Conservation (phyloP, 2,888 invertebrate species). For the Griposia aprilina region DNA sequence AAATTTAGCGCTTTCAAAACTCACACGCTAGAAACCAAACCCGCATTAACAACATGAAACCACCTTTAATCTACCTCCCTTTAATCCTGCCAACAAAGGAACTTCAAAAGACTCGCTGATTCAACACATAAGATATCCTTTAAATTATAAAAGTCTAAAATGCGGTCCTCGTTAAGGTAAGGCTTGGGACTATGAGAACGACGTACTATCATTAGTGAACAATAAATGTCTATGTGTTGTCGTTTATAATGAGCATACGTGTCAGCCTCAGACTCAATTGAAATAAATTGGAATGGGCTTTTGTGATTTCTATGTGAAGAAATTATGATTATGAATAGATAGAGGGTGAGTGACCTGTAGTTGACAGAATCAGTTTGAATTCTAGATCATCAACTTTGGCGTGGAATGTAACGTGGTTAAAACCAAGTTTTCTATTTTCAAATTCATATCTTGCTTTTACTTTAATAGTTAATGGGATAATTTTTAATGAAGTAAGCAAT, state of each 20-base stretch:
- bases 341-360: too few relatives aligned
- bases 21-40: background rate
- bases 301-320: slow-evolving; percentile 39
- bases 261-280: slow-evolving; percentile 38
- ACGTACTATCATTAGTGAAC: slow-evolving; percentile 62
- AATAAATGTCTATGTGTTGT: slow-evolving; percentile 65
- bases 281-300: slow-evolving; percentile 38
- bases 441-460: too few relatives aligned
- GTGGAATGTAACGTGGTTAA: too few relatives aligned
- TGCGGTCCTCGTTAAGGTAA: slow-evolving; percentile 55
- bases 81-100: slow-evolving; percentile 20
- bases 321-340: background rate
- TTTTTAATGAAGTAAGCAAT: background rate
- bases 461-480: too few relatives aligned
- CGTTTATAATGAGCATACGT: slow-evolving; percentile 60
- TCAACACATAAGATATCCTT: slow-evolving; percentile 45
- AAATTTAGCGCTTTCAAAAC: background rate
- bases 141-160: slow-evolving; percentile 45
- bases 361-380: too few relatives aligned
- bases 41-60: slow-evolving; percentile 6
- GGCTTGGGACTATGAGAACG: slow-evolving; percentile 45
- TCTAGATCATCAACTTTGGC: too few relatives aligned
- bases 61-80: slow-evolving; percentile 17
- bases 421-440: too few relatives aligned
- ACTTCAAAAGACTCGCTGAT: slow-evolving; percentile 46